Evolutionary conservation across 1,140 invertebrate genomes (phyloP).

Genomic region (Holcopasites calliopsidis): DNA sequence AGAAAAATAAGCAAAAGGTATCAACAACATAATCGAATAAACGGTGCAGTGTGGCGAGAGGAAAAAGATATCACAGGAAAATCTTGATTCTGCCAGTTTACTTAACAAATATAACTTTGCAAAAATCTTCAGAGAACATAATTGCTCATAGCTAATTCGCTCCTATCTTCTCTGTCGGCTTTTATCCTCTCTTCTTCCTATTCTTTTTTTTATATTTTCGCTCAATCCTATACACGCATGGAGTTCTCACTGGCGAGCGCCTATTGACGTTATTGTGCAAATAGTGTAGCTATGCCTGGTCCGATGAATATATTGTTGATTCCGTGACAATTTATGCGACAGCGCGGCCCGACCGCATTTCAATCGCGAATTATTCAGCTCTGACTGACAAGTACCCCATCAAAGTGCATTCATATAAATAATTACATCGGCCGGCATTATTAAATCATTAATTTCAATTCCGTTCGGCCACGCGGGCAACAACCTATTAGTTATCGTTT

Average conservation of each 20-base stretch:
- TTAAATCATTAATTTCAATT: conserved; percentile 69
- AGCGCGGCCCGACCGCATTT: conserved; percentile 63
- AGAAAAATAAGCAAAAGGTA: neutral
- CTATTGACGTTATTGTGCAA: conserved; percentile 65
- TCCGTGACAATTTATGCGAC: conserved; percentile 70
- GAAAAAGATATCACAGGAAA: neutral
- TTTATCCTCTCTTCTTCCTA: neutral
- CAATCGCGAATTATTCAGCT: conserved; percentile 70
- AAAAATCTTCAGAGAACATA: neutral
- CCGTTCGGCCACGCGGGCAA: conserved; percentile 50
- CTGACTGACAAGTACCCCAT: conserved; percentile 67
- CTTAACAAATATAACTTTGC: conserved; percentile 13
- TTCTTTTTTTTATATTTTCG: conserved; percentile 3
- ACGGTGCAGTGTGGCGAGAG: neutral
- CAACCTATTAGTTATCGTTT: conserved; percentile 64
- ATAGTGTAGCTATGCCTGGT: conserved; percentile 45
- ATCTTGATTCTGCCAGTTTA: neutral
- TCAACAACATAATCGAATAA: neutral
- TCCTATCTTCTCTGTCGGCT: neutral
- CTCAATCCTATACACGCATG: conserved; percentile 28
- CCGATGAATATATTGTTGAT: conserved; percentile 75
- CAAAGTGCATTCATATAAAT: conserved; percentile 72
- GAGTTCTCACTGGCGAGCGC: conserved; percentile 47
- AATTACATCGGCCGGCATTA: conserved; percentile 70
- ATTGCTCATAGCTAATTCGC: too few relatives aligned